Conservation (phyloP, 2,797 vertebrate genomes). For the Nannoperca obscura region DNA sequence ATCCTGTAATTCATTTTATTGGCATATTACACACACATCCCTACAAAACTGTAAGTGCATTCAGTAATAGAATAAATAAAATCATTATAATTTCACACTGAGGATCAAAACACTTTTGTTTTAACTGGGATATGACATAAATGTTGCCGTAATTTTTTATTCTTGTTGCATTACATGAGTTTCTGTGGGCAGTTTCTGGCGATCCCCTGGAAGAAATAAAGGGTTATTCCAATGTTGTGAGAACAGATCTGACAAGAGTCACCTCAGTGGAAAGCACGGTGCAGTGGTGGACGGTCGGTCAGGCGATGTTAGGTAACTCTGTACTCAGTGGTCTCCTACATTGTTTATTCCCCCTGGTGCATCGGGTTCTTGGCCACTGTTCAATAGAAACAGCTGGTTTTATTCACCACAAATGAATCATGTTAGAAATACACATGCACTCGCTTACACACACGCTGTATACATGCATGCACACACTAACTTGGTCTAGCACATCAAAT, state of each 20-base stretch:
- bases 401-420: constrained; percentile 78
- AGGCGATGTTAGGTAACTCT: constrained; percentile 63
- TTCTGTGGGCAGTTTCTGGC: constrained; percentile 15
- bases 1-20: constrained; percentile 27
- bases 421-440: constrained; percentile 61
- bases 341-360: constrained; percentile 46
- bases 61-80: background rate
- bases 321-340: constrained; percentile 48
- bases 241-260: constrained; percentile 47
- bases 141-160: constrained; percentile 4
- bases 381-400: constrained; percentile 84
- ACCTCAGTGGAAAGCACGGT: constrained; percentile 33
- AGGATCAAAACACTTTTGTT: constrained; percentile 1
- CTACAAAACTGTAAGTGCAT: background rate
- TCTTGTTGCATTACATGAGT: constrained; percentile 3
- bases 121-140: background rate
- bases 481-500: constrained; percentile 60
- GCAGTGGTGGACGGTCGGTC: constrained; percentile 60
- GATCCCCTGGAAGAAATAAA: constrained; percentile 7
- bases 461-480: constrained; percentile 52
- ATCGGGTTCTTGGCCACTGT: constrained; percentile 65
- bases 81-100: constrained; percentile 14
- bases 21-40: constrained; percentile 20
- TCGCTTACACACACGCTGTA: constrained; percentile 57
- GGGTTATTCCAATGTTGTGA: constrained; percentile 28